These are phyloP conservation scores for Sisyra nigra DNA, from an alignment of 2,888 invertebrate genomes.

Conservation along the genomic window DNA sequence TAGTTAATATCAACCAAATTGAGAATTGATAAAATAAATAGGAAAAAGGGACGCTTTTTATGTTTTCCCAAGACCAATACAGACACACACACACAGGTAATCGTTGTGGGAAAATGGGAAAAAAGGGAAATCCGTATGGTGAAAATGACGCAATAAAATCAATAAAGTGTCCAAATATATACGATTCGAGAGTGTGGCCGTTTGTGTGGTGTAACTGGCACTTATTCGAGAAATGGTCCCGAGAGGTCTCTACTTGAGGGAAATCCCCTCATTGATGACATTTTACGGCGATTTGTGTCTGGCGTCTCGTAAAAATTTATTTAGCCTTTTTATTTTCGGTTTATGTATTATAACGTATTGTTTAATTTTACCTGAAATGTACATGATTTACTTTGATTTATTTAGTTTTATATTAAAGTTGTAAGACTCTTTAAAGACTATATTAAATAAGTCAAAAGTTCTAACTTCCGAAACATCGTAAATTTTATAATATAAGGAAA, in stretches of 20 bases:
- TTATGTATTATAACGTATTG: too few relatives aligned
- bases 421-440: not conserved
- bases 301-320: too few relatives aligned
- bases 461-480: not conserved
- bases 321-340: too few relatives aligned
- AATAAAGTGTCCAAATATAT: not conserved
- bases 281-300: too few relatives aligned
- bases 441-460: not conserved
- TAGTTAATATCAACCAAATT: too few relatives aligned
- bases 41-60: too few relatives aligned
- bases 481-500: not conserved
- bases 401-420: too few relatives aligned
- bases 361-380: too few relatives aligned
- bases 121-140: not conserved
- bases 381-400: not conserved
- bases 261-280: constrained; percentile 18
- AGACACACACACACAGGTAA: too few relatives aligned
- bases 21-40: too few relatives aligned
- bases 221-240: not conserved
- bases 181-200: constrained; percentile 1
- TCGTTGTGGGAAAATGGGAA: not conserved
- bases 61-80: too few relatives aligned
- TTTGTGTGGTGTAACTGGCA: not conserved
- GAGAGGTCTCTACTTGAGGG: constrained; percentile 5
- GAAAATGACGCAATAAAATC: not conserved